Conservation (phyloP, 1,140 invertebrate species). For the Chymomyza costata region DNA sequence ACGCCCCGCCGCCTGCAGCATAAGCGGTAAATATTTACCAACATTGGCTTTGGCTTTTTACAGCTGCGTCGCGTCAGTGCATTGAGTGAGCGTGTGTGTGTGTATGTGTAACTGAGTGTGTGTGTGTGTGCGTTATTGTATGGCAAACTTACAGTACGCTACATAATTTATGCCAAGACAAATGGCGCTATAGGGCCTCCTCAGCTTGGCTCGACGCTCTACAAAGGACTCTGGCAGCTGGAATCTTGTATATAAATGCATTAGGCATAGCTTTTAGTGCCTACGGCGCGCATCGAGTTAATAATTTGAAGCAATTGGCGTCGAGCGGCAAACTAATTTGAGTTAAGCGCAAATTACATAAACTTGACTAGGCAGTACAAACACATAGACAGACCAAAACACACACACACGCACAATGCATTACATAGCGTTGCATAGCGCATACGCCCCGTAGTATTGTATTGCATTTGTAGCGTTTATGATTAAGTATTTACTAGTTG, state of each 20-base stretch:
- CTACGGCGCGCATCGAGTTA: constrained; percentile 39
- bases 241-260: too few species aligned
- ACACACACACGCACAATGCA: constrained; percentile 7
- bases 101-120: background rate
- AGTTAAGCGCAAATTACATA: constrained; percentile 53
- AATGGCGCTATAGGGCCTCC: constrained; percentile 20
- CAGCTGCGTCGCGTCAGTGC: constrained; percentile 25
- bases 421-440: background rate
- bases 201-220: constrained; percentile 7
- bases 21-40: constrained; percentile 35
- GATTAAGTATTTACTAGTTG: background rate
- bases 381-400: constrained; percentile 11
- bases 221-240: too few species aligned
- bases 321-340: constrained; percentile 61
- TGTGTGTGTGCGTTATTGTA: constrained; percentile 5
- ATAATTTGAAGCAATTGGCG: constrained; percentile 67
- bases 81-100: background rate
- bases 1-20: constrained; percentile 13
- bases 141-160: too few species aligned
- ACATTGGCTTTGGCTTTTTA: constrained; percentile 17
- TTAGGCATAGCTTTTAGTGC: constrained; percentile 53
- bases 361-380: too few species aligned
- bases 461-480: background rate
- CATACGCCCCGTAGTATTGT: constrained; percentile 1
- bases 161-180: constrained; percentile 65